These are phyloP conservation scores for Deroptyus accipitrinus DNA, from an alignment of 2,113 vertebrate species.

Conservation along the genomic window DNA sequence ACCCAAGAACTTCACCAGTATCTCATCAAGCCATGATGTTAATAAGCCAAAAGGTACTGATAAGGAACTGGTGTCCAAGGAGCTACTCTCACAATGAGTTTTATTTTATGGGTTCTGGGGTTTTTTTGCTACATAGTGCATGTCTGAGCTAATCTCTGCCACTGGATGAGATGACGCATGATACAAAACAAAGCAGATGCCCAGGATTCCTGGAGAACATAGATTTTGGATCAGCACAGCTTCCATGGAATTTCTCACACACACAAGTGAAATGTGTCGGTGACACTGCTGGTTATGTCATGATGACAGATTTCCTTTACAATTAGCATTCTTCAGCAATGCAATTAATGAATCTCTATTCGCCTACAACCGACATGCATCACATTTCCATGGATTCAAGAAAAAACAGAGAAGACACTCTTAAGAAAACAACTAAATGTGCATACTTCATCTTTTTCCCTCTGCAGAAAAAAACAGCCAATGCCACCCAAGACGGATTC, in stretches of 20 bases:
- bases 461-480: not conserved
- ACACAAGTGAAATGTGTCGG: not conserved
- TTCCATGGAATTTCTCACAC: not conserved
- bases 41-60: not conserved
- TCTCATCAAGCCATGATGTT: not conserved
- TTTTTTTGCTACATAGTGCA: not conserved
- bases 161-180: not conserved
- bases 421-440: not conserved
- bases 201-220: not conserved
- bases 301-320: not conserved
- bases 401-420: conserved; percentile 31
- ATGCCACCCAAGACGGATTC: fast-evolving
- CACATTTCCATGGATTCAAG: conserved; percentile 9
- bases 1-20: not conserved
- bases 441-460: not conserved
- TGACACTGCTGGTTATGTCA: not conserved
- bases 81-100: not conserved
- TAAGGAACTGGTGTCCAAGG: not conserved
- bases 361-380: not conserved
- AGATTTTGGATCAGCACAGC: not conserved
- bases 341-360: not conserved
- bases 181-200: not conserved
- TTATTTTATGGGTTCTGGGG: not conserved
- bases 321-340: conserved; percentile 1
- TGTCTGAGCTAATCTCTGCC: not conserved